Evolutionary conservation across 2,113 vertebrate species (phyloP).

Genomic region (Podilymbus podiceps): DNA sequence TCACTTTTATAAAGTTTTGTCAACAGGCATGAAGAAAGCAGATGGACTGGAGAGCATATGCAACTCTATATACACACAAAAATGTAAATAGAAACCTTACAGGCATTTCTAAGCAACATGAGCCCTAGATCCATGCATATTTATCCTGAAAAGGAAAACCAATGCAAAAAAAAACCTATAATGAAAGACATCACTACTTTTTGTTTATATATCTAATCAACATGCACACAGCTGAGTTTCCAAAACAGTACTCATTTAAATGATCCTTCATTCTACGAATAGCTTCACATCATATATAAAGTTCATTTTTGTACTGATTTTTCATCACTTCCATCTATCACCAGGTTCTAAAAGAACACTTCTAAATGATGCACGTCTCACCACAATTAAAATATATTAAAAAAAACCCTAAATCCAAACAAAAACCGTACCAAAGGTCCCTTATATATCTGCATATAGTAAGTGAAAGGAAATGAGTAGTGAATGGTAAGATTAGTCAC

Average conservation of each 20-base stretch:
- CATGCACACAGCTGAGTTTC: neutral
- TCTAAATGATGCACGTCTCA: neutral
- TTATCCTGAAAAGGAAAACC: neutral
- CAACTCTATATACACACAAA: neutral
- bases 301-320: neutral
- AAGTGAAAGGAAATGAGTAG: neutral
- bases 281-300: neutral
- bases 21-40: neutral
- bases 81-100: neutral
- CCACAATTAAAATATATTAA: neutral
- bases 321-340: neutral
- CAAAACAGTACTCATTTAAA: slow-evolving; percentile 13
- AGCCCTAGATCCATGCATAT: neutral
- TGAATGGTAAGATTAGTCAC: neutral
- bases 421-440: neutral
- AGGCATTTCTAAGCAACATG: neutral
- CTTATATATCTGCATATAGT: neutral
- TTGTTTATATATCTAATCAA: slow-evolving; percentile 34
- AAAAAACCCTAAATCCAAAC: neutral
- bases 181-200: neutral
- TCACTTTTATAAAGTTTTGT: neutral
- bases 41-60: neutral
- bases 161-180: neutral
- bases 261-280: neutral
- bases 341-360: neutral